Base-by-base conservation (phyloP, 2,113 vertebrate species). In the Elephas maximus region DNA sequence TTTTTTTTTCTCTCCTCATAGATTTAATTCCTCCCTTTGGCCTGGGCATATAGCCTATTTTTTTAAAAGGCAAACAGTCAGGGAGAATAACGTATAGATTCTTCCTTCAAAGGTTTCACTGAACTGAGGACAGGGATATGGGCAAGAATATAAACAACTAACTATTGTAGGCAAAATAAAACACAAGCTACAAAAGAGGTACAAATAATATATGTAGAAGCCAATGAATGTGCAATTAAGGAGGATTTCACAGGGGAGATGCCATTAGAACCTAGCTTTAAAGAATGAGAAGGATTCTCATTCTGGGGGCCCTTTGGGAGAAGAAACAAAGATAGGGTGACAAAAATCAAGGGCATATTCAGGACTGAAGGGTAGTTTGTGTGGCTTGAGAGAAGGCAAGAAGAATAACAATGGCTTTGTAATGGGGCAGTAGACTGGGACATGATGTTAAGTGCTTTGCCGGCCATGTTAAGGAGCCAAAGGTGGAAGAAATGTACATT, bases 281-380 rank as follows among this genome's bases (percentile, higher is more conserved):
- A 88, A 89, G 51, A n/a, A 89, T 51, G 26, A 94, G 41, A 60
- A 84, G 37, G 12, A 7, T 77, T 57, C 53, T 57, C 11, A 57
- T 57, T 57, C 53, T 67, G 37, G 23, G 20, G 14, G 23, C 41
- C 6, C 33, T 88, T 44, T 94, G 73, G 17, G 24, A 90, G 37
- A 91, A 67, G 23, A 79, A 90, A 63, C 45, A 80, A 51, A 87
- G 44, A 1, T 33, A 87, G 24, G 24, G 23, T 37, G 89, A 73
- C 12, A 26, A 92, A 92, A 82, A 60, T 69, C 51, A 95, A 93
- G 69, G 45, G 60, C 28, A 30, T 62, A 2, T 80, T 95, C 45
- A 90, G 57, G 21, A 51, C 89, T 57, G 57, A n/a, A 78, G 20
- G 86, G 11, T 57, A 24, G 23, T 80, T 41, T 91, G 18, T 85